Evolutionary conservation across 1,140 invertebrate species (phyloP), one percentile per base, ranked within the genome.

Genomic region (Yoshiicerus persimilis): DNA sequence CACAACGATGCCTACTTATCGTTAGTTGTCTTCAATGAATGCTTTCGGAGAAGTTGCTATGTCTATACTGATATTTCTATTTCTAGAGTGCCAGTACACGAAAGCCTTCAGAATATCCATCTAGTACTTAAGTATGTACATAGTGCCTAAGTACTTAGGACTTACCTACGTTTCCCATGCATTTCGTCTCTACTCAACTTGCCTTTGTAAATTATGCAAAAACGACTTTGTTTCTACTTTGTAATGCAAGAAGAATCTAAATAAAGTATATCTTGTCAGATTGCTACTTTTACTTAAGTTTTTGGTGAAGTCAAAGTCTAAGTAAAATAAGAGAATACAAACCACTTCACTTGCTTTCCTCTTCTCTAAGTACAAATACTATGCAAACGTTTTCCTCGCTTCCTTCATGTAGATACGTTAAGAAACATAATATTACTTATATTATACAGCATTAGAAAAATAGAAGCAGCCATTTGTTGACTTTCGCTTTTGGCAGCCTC

Each of bases 201-300:
- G 32, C 5, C 30, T 80, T 36, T 36, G 75, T 80, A 80, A 80
- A 80, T 80, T 80, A 80, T 80, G 34, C 75, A 80, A 32, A 80
- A 80, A 80, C 30, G 75, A 80, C 75, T 80, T 80, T 80, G 75
- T 80, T 80, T 80, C 34, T 80, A 80, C 75, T 80, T 80, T 80
- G 75, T 32, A 80, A 80, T 80, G 75, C 75, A 38, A 80, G 75
- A 80, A 23, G 20, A 80, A 32, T 80, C 75, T 80, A 38, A 80
- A 80, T 80, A 80, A 80, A 80, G 20, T 38, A 80, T 80, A 80
- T 80, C 75, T 80, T 70, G 20, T 80, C 75, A 80, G 75, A 80
- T 80, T 36, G 75, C 30, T 80, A 38, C 75, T 80, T 36, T 80
- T 80, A 80, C 27, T 34, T 80, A 23, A 36, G 16, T 36, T 80